Evolutionary conservation across 2,797 vertebrate species (phyloP).

Genomic region (Orientallactaga sibirica): DNA sequence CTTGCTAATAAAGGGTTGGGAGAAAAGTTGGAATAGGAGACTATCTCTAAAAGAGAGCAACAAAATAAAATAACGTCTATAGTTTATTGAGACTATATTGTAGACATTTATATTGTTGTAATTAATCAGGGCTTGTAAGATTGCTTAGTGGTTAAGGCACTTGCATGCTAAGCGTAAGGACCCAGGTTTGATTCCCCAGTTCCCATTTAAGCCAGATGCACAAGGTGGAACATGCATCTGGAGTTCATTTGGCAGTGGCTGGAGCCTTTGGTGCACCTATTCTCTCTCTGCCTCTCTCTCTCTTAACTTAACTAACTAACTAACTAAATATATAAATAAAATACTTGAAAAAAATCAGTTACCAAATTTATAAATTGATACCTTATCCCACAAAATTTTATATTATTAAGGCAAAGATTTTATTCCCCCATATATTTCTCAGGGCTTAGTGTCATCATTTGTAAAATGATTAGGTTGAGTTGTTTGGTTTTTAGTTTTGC

Average conservation of each 20-base stretch:
- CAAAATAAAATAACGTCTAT: neutral
- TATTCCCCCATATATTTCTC: neutral
- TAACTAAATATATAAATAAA: neutral
- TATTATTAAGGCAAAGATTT: neutral
- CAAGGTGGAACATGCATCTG: too few relatives aligned
- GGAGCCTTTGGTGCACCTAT: too few relatives aligned
- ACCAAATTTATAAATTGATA: neutral
- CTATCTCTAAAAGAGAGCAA: neutral
- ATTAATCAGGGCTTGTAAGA: neutral
- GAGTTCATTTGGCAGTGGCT: too few relatives aligned
- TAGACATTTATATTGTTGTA: neutral
- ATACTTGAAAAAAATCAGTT: neutral
- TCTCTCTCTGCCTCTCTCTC: too few relatives aligned
- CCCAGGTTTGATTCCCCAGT: too few relatives aligned
- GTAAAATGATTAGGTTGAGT: neutral
- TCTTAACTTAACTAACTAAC: too few relatives aligned
- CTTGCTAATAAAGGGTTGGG: neutral
- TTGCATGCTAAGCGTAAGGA: too few relatives aligned
- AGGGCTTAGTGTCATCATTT: neutral
- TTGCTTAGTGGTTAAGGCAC: too few relatives aligned
- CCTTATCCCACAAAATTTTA: neutral
- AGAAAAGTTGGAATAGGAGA: neutral
- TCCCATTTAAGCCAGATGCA: too few relatives aligned
- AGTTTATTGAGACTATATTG: neutral
- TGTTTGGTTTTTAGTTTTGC: neutral